These are phyloP conservation scores for Synergus laeviventris DNA, from an alignment of 2,888 invertebrate genomes.

Conservation along the genomic window DNA sequence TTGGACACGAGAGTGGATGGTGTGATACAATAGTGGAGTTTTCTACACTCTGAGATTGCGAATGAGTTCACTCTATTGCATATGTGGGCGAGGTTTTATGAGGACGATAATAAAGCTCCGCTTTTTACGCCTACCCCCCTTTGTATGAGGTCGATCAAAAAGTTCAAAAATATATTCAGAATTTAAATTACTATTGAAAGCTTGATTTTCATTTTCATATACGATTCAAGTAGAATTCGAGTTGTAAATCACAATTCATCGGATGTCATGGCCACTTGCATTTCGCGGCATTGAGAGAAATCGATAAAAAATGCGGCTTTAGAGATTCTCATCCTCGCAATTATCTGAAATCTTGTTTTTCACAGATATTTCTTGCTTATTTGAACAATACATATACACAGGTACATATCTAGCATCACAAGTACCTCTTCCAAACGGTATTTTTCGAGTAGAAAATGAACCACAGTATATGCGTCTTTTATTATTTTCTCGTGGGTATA, in stretches of 20 bases:
- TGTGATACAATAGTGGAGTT: too few species aligned
- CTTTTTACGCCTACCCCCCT: too few species aligned
- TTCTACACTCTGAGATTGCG: too few species aligned
- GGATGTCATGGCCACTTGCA: neutral
- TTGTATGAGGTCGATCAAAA: too few species aligned
- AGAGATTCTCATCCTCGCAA: neutral
- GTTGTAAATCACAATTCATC: neutral
- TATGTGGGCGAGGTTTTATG: too few species aligned
- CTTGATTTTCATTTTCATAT: neutral
- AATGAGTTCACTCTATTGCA: too few species aligned
- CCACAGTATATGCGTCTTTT: neutral
- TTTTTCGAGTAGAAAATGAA: neutral
- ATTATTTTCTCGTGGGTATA: neutral
- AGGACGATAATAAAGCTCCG: too few species aligned
- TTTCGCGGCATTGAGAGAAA: neutral
- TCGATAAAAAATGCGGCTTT: neutral
- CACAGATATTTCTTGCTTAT: neutral
- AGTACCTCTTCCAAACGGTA: neutral
- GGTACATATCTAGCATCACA: neutral
- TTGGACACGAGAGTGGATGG: too few species aligned
- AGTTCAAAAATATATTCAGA: too few species aligned
- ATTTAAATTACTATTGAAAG: too few species aligned
- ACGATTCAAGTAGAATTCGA: neutral
- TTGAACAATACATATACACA: neutral
- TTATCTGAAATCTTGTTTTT: constrained; percentile 1